These are phyloP conservation scores for Omphaloscelis lunosa DNA, from an alignment of 2,888 invertebrate species.

Conservation along the genomic window DNA sequence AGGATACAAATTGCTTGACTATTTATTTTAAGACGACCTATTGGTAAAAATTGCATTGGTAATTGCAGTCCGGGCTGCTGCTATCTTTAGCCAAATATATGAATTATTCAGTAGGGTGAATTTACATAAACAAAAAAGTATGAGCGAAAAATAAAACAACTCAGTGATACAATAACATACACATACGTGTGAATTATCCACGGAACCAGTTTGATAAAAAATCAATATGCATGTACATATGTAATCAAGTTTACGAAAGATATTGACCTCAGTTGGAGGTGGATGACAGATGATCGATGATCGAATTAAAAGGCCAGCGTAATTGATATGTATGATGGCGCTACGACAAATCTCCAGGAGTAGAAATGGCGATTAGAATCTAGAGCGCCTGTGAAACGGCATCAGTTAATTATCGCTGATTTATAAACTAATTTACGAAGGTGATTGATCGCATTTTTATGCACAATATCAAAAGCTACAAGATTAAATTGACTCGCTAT, in stretches of 20 bases:
- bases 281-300: conserved; percentile 88
- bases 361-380: conserved; percentile 74
- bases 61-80: conserved; percentile 20
- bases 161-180: conserved; percentile 41
- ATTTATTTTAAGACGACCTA: conserved; percentile 27
- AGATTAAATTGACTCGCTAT: conserved; percentile 67
- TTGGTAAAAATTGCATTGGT: conserved; percentile 34
- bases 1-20: conserved; percentile 27
- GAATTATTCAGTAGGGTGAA: conserved; percentile 51
- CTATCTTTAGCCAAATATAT: conserved; percentile 50
- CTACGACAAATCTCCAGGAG: conserved; percentile 75
- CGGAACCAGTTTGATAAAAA: conserved; percentile 83
- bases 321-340: conserved; percentile 85
- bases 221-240: conserved; percentile 79
- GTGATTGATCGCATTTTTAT: conserved; percentile 56
- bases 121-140: conserved; percentile 46
- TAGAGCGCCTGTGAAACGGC: conserved; percentile 68
- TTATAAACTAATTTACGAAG: conserved; percentile 56
- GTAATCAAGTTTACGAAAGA: conserved; percentile 83
- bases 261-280: conserved; percentile 86
- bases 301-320: conserved; percentile 79
- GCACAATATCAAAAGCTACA: conserved; percentile 58
- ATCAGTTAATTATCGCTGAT: conserved; percentile 60
- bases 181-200: conserved; percentile 59
- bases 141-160: conserved; percentile 43